phyloP scores from a whole-genome alignment of 2,888 invertebrate genomes.

The Charanyca ferruginea region DNA sequence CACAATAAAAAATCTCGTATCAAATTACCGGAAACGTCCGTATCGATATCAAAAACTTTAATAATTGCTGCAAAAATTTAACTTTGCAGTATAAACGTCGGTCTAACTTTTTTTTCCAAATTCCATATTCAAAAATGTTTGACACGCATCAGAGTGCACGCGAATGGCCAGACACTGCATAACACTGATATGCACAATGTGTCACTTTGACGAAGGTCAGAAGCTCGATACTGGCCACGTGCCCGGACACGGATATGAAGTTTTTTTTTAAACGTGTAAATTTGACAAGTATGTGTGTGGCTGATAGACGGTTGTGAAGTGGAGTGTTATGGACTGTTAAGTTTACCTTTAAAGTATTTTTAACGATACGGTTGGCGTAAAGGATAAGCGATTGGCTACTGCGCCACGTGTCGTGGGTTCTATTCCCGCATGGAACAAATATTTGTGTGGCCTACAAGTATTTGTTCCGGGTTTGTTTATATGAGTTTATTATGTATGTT shows the following conservation, averaged over 20 bases:
- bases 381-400: too few species aligned
- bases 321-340: not conserved
- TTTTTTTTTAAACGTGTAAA: constrained; percentile 63
- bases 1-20: constrained; percentile 14
- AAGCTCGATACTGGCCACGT: constrained; percentile 78
- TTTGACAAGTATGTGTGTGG: constrained; percentile 51
- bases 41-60: constrained; percentile 23
- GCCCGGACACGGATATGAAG: constrained; percentile 78
- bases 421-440: too few species aligned
- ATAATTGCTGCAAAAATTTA: constrained; percentile 19
- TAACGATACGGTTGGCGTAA: too few species aligned
- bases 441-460: too few species aligned
- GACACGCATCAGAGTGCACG: constrained; percentile 72
- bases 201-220: constrained; percentile 90
- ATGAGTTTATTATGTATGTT: too few species aligned
- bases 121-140: constrained; percentile 55
- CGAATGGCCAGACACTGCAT: constrained; percentile 77
- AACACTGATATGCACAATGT: constrained; percentile 85
- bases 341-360: not conserved
- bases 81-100: constrained; percentile 4
- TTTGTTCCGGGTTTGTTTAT: too few species aligned
- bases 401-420: too few species aligned
- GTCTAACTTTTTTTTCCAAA: constrained; percentile 40
- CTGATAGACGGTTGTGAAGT: constrained; percentile 15
- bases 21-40: constrained; percentile 50